These are phyloP conservation scores for Abrostola triplasia DNA, from an alignment of 2,888 invertebrate species.

Conservation along the genomic window DNA sequence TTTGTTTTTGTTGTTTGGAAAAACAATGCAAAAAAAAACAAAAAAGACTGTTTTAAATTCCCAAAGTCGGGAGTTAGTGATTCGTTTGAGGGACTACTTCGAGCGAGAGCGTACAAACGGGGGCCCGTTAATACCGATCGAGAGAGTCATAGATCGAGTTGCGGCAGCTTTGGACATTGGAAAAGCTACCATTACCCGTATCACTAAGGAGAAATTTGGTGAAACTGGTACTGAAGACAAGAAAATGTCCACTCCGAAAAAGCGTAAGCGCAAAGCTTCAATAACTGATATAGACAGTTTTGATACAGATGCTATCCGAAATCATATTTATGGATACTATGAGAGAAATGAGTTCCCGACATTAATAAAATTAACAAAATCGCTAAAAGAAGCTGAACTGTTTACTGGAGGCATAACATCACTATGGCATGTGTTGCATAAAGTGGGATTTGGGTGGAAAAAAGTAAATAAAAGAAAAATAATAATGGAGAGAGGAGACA, in stretches of 20 bases:
- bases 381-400: slow-evolving; percentile 8
- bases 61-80: slow-evolving; percentile 5
- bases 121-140: slow-evolving; percentile 1
- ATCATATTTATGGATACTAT: not conserved
- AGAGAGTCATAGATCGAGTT: not conserved
- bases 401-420: slow-evolving; percentile 5
- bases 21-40: slow-evolving; percentile 1
- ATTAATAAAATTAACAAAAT: slow-evolving; percentile 2
- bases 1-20: not conserved
- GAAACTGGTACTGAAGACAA: slow-evolving; percentile 1
- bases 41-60: slow-evolving; percentile 3
- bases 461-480: slow-evolving; percentile 15
- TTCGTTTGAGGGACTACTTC: slow-evolving; percentile 7
- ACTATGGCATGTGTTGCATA: not conserved
- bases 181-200: not conserved
- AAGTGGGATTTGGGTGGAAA: not conserved
- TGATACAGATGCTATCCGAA: not conserved
- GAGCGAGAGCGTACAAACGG: not conserved
- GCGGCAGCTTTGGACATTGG: slow-evolving; percentile 4
- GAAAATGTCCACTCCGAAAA: not conserved
- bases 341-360: not conserved
- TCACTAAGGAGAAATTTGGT: not conserved
- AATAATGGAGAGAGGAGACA: slow-evolving; percentile 12
- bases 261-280: not conserved
- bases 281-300: not conserved